Conservation (phyloP, 2,797 vertebrate genomes). For the Micropoecilia bifurca region DNA sequence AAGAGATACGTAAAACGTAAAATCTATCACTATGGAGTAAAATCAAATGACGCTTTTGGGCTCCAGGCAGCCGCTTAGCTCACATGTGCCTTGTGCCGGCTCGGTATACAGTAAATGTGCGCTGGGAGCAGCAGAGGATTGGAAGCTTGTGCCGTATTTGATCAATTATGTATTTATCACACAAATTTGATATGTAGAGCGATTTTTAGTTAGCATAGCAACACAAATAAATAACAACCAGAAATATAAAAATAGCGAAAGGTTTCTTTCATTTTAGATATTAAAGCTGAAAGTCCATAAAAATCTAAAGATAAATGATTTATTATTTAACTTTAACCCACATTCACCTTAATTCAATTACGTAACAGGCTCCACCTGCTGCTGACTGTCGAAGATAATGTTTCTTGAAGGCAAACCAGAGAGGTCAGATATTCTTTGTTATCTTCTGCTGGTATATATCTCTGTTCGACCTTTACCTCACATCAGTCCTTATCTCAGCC, state of each 20-base stretch:
- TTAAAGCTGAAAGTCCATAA: neutral
- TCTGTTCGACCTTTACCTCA: neutral
- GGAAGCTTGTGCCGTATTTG: neutral
- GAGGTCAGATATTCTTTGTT: constrained; percentile 66
- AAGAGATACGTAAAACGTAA: no score
- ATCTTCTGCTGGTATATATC: constrained; percentile 46
- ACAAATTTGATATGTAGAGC: neutral
- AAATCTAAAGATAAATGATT: neutral
- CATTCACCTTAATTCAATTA: neutral
- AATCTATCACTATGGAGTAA: no score
- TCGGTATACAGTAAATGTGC: neutral
- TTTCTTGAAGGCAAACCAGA: constrained; percentile 14
- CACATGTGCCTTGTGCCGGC: neutral
- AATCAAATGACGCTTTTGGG: no score
- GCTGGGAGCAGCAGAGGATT: neutral
- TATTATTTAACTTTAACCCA: constrained; percentile 6
- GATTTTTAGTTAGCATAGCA: no score
- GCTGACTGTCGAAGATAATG: constrained; percentile 7
- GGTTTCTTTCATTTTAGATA: neutral
- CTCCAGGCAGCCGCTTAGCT: no score
- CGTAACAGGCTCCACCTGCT: neutral
- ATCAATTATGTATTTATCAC: neutral
- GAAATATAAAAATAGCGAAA: neutral
- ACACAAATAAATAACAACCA: no score
- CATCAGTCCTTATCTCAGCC: constrained; percentile 45